Conservation (phyloP, 2,797 vertebrate species). For the Coluber constrictor region DNA sequence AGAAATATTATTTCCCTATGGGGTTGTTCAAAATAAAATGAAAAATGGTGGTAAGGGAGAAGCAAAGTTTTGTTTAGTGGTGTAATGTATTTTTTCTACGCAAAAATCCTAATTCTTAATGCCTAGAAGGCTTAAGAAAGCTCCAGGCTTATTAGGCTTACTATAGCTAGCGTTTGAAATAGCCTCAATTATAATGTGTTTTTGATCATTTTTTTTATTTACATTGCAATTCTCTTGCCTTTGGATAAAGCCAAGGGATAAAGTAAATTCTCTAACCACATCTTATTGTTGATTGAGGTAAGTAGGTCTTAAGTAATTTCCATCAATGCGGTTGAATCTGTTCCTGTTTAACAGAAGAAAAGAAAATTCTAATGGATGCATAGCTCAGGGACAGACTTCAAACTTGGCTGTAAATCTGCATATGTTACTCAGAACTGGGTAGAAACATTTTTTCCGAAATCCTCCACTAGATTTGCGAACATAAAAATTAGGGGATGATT, state of each 20-base stretch:
- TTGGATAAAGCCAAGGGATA: background rate
- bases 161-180: background rate
- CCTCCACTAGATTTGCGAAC: background rate
- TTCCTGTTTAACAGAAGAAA: background rate
- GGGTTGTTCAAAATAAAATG: background rate
- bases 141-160: background rate
- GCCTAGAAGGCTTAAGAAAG: background rate
- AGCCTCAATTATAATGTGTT: background rate
- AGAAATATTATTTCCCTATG: background rate
- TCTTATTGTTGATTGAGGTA: background rate
- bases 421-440: background rate
- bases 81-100: background rate
- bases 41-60: background rate
- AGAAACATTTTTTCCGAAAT: background rate
- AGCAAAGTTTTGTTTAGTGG: background rate
- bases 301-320: background rate
- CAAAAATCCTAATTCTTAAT: background rate
- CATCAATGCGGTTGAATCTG: background rate
- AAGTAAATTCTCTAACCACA: background rate
- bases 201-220: background rate
- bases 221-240: background rate
- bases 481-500: background rate
- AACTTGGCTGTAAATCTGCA: background rate
- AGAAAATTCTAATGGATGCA: background rate
- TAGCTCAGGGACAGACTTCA: background rate